phyloP scores from a whole-genome alignment of 2,888 invertebrate genomes.

The Eurytoma adleriae region DNA sequence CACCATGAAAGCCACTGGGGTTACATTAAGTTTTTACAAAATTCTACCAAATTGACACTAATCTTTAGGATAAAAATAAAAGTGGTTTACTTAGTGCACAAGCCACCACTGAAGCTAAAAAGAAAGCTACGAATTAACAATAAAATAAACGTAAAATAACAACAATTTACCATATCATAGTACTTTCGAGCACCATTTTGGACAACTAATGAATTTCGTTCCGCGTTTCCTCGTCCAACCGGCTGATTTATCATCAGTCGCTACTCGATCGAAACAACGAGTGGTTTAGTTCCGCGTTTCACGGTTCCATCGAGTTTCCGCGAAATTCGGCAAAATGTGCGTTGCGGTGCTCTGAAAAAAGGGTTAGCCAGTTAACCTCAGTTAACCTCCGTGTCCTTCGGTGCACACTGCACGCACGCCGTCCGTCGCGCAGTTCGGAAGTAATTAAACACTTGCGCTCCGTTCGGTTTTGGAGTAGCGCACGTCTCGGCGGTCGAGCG shows the following conservation, averaged over 20 bases:
- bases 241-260: neutral
- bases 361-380: no score
- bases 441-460: no score
- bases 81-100: no score
- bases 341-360: no score
- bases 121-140: slow-evolving; percentile 3
- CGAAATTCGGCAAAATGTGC: no score
- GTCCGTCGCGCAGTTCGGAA: no score
- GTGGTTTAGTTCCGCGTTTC: neutral
- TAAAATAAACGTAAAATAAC: slow-evolving; percentile 49
- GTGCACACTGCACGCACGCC: no score
- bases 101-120: no score
- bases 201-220: slow-evolving; percentile 36
- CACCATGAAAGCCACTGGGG: slow-evolving; percentile 61
- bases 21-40: neutral
- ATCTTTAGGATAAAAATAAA: no score
- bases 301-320: neutral
- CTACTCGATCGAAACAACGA: neutral
- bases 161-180: slow-evolving; percentile 90
- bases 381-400: no score
- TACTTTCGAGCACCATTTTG: slow-evolving; percentile 98
- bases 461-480: no score
- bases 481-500: no score
- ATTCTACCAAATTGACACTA: neutral
- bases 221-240: slow-evolving; percentile 2